Conservation (phyloP, 2,113 vertebrate genomes). For the Bambusicola thoracicus region DNA sequence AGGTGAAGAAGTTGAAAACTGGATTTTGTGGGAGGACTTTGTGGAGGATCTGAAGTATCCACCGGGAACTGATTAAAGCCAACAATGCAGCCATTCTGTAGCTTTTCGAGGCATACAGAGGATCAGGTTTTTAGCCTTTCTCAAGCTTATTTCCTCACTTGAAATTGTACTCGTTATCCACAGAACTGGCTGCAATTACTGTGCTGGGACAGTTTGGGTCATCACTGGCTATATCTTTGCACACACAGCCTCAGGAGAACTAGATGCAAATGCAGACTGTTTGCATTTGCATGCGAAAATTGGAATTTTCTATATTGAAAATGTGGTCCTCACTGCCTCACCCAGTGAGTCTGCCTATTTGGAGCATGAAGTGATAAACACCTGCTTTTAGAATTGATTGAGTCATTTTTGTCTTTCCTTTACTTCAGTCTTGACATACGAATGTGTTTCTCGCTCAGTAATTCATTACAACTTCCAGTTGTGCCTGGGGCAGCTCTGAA, state of each 20-base stretch:
- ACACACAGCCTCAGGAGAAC: background rate
- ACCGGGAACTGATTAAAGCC: background rate
- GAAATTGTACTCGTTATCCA: constrained; percentile 31
- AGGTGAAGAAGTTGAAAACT: constrained; percentile 64
- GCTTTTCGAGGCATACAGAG: constrained; percentile 8
- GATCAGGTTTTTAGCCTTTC: constrained; percentile 21
- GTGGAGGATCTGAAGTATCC: background rate
- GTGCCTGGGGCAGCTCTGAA: background rate
- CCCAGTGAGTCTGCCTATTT: background rate
- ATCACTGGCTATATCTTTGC: background rate
- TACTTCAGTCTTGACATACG: background rate
- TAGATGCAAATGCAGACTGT: background rate
- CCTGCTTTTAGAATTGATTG: background rate
- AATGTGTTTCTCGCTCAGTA: background rate
- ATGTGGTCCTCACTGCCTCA: background rate
- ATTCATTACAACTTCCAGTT: background rate
- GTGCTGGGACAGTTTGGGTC: background rate
- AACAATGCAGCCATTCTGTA: constrained; percentile 35
- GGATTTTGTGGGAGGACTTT: constrained; percentile 64
- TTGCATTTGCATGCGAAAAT: constrained; percentile 1
- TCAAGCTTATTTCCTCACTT: constrained; percentile 4
- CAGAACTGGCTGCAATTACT: constrained; percentile 42
- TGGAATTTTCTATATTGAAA: constrained; percentile 10
- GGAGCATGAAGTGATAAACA: background rate
- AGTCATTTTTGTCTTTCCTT: background rate